Evolutionary conservation across 2,888 invertebrate species (phyloP), one percentile per base, ranked within the genome.

Genomic region (Sesamia inferens): DNA sequence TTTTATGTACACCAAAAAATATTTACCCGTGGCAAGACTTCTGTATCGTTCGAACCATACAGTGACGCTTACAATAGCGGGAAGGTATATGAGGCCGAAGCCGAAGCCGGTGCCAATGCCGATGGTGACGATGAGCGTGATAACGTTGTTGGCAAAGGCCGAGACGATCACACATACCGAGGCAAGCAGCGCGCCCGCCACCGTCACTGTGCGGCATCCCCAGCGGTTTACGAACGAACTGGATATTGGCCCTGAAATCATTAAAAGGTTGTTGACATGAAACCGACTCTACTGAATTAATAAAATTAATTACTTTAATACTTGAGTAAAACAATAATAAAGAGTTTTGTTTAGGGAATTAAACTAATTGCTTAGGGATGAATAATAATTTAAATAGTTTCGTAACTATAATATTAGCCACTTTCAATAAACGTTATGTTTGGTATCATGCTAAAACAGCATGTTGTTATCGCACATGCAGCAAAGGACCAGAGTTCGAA

Each of bases 51-150:
- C 99, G 92, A 99, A 99, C 97, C 99, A 99, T 87, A 98, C 98
- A 4, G 99, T 99, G 54, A 99, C 99, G 92, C 99, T 99, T 71
- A 99, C 99, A 86, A 99, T 99, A 71, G 99, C 99, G 0, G 99
- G 99, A 76, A 99, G 97, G 93, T 99, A 99, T 92, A 99, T 99
- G 82, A 99, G 97, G 0, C 99, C 99, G 88, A 99, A 99, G 22
- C 99, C 99, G 65, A 99, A 95, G 59, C 99, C 99, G 82, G 99
- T 98, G 76, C 99, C 98, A n/a, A 99, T 93, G 55, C 99, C 99
- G 85, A 99, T 98, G n/a, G 99, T 98, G 87, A 99, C 95, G 91
- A 99, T 99, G 24, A 99, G 97, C 57, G 98, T 98, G 66, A 97
- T 94, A 58, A 99, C 97, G 92, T 98, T 99, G 82, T 97, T 96